Evolutionary conservation across 2,113 vertebrate species (phyloP).

Genomic region (Smithornis capensis): DNA sequence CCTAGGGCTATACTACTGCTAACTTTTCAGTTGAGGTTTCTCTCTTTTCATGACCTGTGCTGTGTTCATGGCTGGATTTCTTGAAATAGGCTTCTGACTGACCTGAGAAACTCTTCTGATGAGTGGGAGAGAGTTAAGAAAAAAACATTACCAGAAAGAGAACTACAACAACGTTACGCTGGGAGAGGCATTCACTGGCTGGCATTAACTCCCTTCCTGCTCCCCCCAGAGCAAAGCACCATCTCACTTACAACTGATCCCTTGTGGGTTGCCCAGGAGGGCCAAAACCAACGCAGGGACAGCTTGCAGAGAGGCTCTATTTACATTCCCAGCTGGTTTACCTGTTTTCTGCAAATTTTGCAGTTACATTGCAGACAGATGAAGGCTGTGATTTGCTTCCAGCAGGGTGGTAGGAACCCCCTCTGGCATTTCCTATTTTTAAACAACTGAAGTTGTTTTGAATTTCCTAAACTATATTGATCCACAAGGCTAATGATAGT

Average conservation of each 20-base stretch:
- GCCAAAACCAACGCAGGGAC: background rate
- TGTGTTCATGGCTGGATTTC: background rate
- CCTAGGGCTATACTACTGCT: background rate
- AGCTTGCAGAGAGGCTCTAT: background rate
- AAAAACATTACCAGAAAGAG: background rate
- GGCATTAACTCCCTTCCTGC: background rate
- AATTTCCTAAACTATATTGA: conserved; percentile 72
- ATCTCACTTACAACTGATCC: background rate
- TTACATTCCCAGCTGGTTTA: conserved; percentile 42
- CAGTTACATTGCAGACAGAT: conserved; percentile 53
- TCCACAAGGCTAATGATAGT: conserved; percentile 67
- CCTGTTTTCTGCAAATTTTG: conserved; percentile 48
- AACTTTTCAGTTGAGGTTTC: background rate
- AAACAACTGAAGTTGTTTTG: conserved; percentile 70
- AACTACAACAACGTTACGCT: background rate
- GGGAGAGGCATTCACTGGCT: background rate
- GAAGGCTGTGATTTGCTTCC: conserved; percentile 68
- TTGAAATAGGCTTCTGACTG: background rate
- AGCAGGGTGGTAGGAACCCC: conserved; percentile 53
- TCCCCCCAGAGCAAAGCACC: background rate
- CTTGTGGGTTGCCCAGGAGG: background rate
- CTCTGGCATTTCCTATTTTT: conserved; percentile 73
- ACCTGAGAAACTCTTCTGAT: background rate
- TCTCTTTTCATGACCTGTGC: background rate
- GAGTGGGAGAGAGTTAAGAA: background rate